Conservation (phyloP, 1,140 invertebrate species). For the Kradibia gibbosae region DNA sequence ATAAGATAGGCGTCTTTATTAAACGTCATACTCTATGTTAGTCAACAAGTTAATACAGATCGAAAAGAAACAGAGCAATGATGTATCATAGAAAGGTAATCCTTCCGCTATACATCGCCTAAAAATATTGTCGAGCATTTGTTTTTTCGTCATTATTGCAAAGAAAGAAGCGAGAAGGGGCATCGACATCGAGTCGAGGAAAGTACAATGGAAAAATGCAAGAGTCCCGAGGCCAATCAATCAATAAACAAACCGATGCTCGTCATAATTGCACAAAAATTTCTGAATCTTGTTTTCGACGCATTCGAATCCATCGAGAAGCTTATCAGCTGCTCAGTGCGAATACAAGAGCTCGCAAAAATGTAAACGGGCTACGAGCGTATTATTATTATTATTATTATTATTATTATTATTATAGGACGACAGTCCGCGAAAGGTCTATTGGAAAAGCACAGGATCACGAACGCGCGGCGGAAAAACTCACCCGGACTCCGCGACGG, state of each 20-base stretch:
- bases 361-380: too few relatives aligned
- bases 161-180: neutral
- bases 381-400: too few relatives aligned
- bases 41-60: too few relatives aligned
- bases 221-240: neutral
- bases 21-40: too few relatives aligned
- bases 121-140: too few relatives aligned
- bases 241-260: constrained; percentile 29
- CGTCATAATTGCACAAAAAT: neutral
- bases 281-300: constrained; percentile 20
- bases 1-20: too few relatives aligned
- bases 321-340: constrained; percentile 64
- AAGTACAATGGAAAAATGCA: neutral
- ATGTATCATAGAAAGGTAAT: too few relatives aligned
- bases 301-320: constrained; percentile 46
- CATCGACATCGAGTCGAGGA: neutral
- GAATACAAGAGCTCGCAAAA: constrained; percentile 58
- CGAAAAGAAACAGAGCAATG: too few relatives aligned
- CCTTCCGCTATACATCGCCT: too few relatives aligned
- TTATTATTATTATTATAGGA: too few relatives aligned
- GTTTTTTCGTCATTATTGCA: too few relatives aligned
- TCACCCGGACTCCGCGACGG: neutral
- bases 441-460: neutral
- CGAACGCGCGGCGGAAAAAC: neutral
- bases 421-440: too few relatives aligned